Evolutionary conservation across 2,113 vertebrate genomes (phyloP).

Genomic region (Sander vitreus): DNA sequence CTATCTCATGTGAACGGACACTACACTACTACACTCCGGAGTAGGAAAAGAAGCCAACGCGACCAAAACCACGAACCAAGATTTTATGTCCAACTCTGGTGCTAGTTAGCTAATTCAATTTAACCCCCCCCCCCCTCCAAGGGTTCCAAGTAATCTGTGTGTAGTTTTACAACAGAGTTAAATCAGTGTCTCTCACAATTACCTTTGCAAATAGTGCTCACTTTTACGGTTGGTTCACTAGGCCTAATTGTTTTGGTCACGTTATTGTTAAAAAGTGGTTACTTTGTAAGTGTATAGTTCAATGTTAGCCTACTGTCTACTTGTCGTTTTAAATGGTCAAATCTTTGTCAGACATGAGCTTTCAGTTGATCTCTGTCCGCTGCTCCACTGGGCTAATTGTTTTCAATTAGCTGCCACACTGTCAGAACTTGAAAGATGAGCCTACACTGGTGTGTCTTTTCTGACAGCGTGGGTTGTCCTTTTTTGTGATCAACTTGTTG

Average conservation of each 20-base stretch:
- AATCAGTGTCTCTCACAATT: neutral
- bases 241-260: constrained; percentile 20
- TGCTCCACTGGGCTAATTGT: constrained; percentile 20
- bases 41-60: constrained; percentile 20
- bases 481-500: constrained; percentile 29
- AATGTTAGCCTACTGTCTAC: neutral
- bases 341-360: neutral
- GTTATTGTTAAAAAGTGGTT: neutral
- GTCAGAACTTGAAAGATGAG: constrained; percentile 29
- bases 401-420: constrained; percentile 51
- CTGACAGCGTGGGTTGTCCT: constrained; percentile 31
- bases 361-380: neutral
- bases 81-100: constrained; percentile 82
- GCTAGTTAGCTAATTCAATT: constrained; percentile 60
- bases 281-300: neutral
- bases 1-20: constrained; percentile 25
- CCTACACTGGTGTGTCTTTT: constrained; percentile 10
- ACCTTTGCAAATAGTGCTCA: neutral
- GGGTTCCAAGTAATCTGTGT: constrained; percentile 1
- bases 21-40: constrained; percentile 36
- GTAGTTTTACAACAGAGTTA: constrained; percentile 9
- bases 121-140: neutral
- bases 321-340: neutral
- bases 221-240: neutral
- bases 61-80: constrained; percentile 79